Base-by-base conservation (phyloP, 2,888 invertebrate species). In the Stenoptilia bipunctidactyla region DNA sequence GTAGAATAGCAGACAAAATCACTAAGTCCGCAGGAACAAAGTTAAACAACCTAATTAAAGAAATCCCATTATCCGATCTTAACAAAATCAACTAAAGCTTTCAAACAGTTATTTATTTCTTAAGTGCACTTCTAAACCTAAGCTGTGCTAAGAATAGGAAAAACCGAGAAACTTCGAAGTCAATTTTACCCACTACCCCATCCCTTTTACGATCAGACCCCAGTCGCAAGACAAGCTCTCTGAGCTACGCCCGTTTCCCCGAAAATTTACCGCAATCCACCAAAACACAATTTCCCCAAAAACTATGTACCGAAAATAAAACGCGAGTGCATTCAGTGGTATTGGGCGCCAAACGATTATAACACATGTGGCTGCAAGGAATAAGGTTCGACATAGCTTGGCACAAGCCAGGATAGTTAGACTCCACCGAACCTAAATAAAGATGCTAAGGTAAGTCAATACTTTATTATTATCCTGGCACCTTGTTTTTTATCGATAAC, bases 341-440 rank as follows among this genome's bases (percentile, higher is more conserved):
- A n/a, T 20, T 52, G 49, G 45, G 45, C 44, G 48, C 59, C 63
- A 69, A 65, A 8, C 20, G 20, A 20, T 20, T 69, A 57, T 73
- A 64, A 79, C 80, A 75, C 82, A 82, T 82, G 82, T 80, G 74
- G 82, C 74, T 56, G 54, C 65, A 60, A 48, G 73, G 71, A 50
- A 69, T 74, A 73, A 68, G 73, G 69, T 80, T 76, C 61, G 64
- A 72, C 66, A 73, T 68, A 48, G 80, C 76, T 67, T 80, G 80
- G 80, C 77, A 73, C 53, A 76, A 75, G 74, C 82, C 82, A 53
- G 82, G 79, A 65, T 82, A 80, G 77, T 63, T 67, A 55, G 57
- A 57, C 57, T 46, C 45, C 43, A 49, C 50, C 60, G 55, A 51
- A 56, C 67, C 71, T 71, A 59, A 60, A 65, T 54, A 67, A 72